Evolutionary conservation across 1,140 invertebrate species (phyloP).

Genomic region (Aplysia californica): DNA sequence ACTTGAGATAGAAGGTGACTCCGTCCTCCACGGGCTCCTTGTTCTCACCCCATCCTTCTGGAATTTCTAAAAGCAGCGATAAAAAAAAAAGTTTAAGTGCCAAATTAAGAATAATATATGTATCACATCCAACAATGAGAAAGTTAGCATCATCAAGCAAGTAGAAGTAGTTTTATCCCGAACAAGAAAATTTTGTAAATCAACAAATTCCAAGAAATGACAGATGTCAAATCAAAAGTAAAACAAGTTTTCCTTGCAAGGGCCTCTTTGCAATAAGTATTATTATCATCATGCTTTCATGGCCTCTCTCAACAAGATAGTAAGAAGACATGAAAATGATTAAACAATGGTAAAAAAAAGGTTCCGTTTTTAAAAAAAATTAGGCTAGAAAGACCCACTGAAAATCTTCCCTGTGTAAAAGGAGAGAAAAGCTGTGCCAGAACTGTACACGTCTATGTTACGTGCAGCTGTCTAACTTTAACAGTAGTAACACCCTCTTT

Average conservation of each 20-base stretch:
- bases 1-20: conserved; percentile 79
- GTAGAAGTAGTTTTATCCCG: neutral
- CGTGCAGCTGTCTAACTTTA: no score
- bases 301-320: no score
- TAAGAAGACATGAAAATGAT: no score
- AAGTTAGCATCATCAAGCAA: neutral
- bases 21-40: conserved; percentile 70
- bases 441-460: no score
- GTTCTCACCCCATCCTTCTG: conserved; percentile 81
- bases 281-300: no score
- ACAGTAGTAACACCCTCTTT: no score
- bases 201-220: neutral
- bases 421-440: no score
- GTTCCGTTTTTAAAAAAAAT: no score
- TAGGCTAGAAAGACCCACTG: no score
- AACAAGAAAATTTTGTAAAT: neutral
- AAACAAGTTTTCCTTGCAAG: neutral
- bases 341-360: no score
- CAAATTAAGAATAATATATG: neutral
- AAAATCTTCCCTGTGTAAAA: no score
- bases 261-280: no score
- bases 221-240: neutral
- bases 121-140: neutral
- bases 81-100: neutral
- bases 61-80: conserved; percentile 75